phyloP scores from a whole-genome alignment of 1,140 invertebrate genomes.

The Parapsyche elsis region DNA sequence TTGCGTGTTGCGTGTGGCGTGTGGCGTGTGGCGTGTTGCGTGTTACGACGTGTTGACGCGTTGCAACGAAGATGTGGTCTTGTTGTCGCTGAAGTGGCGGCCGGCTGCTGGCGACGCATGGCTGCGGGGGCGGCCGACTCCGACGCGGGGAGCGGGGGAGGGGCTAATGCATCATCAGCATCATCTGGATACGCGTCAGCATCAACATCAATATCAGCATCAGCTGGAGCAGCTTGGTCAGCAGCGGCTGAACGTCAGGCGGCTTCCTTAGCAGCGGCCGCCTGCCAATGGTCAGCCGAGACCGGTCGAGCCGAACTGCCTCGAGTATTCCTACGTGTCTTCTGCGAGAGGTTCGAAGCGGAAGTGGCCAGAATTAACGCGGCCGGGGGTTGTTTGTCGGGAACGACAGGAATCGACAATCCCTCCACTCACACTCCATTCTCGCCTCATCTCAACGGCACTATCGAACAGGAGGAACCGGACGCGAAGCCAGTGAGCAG shows the following conservation, averaged over 20 bases:
- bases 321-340: conserved; percentile 85
- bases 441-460: conserved; percentile 37
- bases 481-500: conserved; percentile 84
- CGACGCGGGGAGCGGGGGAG: not conserved
- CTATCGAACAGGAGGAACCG: conserved; percentile 73
- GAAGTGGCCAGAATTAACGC: conserved; percentile 71
- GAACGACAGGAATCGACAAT: not conserved
- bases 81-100: conserved; percentile 19
- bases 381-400: not conserved
- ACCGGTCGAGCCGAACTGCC: conserved; percentile 77
- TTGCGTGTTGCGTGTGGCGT: not conserved
- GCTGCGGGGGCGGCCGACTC: conserved; percentile 2
- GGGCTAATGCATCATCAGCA: too few species aligned
- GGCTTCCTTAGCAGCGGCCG: not conserved
- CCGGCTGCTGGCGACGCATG: conserved; percentile 1
- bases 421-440: not conserved
- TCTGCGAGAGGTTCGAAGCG: conserved; percentile 83
- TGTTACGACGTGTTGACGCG: too few species aligned
- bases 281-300: conserved; percentile 67
- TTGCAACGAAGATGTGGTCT: too few species aligned
- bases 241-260: conserved; percentile 17
- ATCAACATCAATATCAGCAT: too few species aligned
- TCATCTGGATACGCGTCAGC: not conserved
- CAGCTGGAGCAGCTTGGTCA: not conserved
- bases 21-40: not conserved